Percentiles rank a stretch among this genome's conserved stretches.
Evolutionary conservation across 2,797 vertebrate genomes (phyloP).

Genomic region (Hephaestus fuliginosus): DNA sequence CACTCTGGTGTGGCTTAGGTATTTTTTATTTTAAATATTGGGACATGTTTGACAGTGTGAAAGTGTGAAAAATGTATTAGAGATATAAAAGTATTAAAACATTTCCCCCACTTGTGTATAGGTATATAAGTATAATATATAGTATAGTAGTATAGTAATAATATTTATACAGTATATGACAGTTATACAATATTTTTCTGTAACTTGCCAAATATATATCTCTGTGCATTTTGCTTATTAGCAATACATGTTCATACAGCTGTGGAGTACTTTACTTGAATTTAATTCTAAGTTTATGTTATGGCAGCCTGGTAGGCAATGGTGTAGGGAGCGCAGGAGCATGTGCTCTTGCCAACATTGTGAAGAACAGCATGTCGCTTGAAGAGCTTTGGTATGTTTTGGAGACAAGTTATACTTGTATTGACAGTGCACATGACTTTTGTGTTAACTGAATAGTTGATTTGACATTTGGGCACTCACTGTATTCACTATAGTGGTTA

Average conservation of each 20-base stretch:
- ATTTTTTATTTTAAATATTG: slow-evolving; percentile 37
- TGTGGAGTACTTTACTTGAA: not conserved
- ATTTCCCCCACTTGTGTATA: not conserved
- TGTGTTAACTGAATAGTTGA: not conserved
- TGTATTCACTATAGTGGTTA: not conserved
- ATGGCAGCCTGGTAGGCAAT: slow-evolving; percentile 89
- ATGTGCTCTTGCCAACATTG: slow-evolving; percentile 83
- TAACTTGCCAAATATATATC: not conserved
- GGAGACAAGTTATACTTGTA: not conserved
- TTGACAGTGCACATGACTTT: not conserved
- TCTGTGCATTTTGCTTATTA: not conserved
- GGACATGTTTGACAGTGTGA: not conserved
- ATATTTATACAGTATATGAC: not conserved
- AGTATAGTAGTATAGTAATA: no score
- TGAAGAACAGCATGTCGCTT: slow-evolving; percentile 83
- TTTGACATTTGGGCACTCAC: slow-evolving; percentile 3
- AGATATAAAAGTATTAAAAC: not conserved
- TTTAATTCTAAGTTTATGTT: slow-evolving; percentile 19
- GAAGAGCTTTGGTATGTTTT: slow-evolving; percentile 88
- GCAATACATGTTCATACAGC: not conserved
- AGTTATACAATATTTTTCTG: not conserved
- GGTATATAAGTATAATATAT: no score
- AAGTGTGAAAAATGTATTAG: not conserved
- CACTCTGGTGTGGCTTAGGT: slow-evolving; percentile 90
- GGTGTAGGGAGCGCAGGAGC: slow-evolving; percentile 86